Base-by-base conservation (phyloP, 2,797 vertebrate species). In the Lemur catta region DNA sequence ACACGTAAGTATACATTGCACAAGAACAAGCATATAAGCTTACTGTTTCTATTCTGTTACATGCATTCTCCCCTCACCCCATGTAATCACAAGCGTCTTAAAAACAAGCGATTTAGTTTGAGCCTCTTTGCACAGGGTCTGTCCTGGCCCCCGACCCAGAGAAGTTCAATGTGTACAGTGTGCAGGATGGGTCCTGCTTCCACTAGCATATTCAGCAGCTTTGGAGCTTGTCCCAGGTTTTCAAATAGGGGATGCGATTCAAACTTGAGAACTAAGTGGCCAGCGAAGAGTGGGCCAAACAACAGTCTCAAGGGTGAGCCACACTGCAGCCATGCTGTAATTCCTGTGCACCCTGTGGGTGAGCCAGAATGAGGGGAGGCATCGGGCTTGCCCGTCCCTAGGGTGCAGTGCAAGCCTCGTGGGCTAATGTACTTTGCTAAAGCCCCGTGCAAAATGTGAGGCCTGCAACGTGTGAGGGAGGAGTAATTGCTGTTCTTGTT, bases 351-450 rank as follows among this genome's bases (percentile, higher is more conserved):
- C 4, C 30, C n/a, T 52, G n/a, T 26, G 26, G 24, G 20, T 4
- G 4, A 84, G 76, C 41, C 41, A n/a, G 41, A 33, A 59, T 4
- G 33, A 67, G n/a, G 30, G 74, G 57, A 30, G 28, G 35, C 18
- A 1, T 0, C 0, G 13, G 63, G 26, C 7, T 30, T 0, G 7
- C 7, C 3, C 0, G 0, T 5, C 12, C 50, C 28, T 12, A 35
- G 7, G 15, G 20, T 30, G 30, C 28, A 35, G 4, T 9, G 28
- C 6, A 10, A 59, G 38, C 12, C 30, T 76, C 4, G 0, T 3
- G 46, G 41, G 24, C 35, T n/a, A 35, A 24, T 24, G 13, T 12
- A 46, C 35, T 65, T 67, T 9, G 3, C 22, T 20, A 15, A 50
- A 61, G n/a, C 24, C 26, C 50, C 10, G 6, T 0, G 0, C 15